phyloP scores from a whole-genome alignment of 2,797 vertebrate species.

The Gambusia yucatana region DNA sequence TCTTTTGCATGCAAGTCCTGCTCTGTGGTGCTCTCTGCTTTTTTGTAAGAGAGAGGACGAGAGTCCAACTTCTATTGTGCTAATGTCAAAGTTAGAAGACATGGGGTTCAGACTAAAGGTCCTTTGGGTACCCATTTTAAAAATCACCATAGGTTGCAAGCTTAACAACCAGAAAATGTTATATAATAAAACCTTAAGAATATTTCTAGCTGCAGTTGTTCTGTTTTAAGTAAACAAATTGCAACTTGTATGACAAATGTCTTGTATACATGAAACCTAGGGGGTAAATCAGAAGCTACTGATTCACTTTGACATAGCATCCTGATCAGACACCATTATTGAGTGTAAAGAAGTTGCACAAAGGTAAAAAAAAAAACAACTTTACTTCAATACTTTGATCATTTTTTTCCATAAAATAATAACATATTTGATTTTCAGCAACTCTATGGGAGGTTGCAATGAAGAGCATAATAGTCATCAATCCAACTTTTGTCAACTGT shows the following conservation, averaged over 20 bases:
- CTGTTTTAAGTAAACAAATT: neutral
- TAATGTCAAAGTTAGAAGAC: constrained; percentile 73
- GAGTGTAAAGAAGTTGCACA: neutral
- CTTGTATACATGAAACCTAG: neutral
- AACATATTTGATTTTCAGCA: neutral
- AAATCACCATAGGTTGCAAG: constrained; percentile 53
- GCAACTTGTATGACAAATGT: neutral
- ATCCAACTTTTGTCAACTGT: neutral
- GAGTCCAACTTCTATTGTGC: constrained; percentile 69
- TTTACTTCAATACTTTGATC: neutral
- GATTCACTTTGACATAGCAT: neutral
- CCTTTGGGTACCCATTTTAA: constrained; percentile 61
- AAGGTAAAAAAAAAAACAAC: too few species aligned
- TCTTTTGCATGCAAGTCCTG: constrained; percentile 75
- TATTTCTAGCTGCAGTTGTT: neutral
- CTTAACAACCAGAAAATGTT: constrained; percentile 32
- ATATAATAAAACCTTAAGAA: neutral
- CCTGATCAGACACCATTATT: neutral
- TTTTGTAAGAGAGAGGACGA: constrained; percentile 53
- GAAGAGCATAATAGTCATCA: neutral
- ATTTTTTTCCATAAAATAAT: neutral
- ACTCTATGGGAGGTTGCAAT: neutral
- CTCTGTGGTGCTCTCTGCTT: constrained; percentile 64
- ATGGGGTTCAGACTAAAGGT: constrained; percentile 60
- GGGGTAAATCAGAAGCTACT: neutral